Percentiles rank a stretch among this genome's conserved stretches.
Evolutionary conservation across 2,888 invertebrate species (phyloP).

Genomic region (Dioctria linearis): DNA sequence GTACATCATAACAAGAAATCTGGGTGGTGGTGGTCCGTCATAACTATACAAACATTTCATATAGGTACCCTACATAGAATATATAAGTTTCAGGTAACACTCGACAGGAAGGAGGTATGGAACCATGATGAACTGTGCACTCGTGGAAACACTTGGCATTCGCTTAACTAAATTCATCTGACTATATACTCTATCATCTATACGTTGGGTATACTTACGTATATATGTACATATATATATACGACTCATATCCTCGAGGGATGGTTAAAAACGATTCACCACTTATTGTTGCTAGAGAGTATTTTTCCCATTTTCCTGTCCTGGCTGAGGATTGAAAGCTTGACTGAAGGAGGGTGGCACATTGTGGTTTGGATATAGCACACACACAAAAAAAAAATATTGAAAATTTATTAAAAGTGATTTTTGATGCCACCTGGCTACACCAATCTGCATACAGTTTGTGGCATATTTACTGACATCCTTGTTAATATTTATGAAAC

Average conservation of each 20-base stretch:
- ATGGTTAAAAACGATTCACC: conserved; percentile 41
- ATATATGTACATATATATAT: not conserved
- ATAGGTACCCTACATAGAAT: not conserved
- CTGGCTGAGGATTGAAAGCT: conserved; percentile 14
- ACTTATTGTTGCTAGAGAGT: conserved; percentile 28
- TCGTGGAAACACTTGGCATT: conserved; percentile 48
- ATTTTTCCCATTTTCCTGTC: conserved; percentile 27
- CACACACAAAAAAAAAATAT: conserved; percentile 36
- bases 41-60: conserved; percentile 16
- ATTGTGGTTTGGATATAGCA: not conserved
- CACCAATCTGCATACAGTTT: conserved; percentile 44
- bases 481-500: conserved; percentile 56
- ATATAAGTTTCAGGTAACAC: conserved; percentile 15
- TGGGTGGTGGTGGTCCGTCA: conserved; percentile 33
- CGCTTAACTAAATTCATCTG: conserved; percentile 46
- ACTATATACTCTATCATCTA: not conserved
- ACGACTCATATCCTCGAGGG: not conserved
- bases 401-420: conserved; percentile 54
- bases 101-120: conserved; percentile 27
- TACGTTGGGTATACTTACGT: not conserved
- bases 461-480: conserved; percentile 55
- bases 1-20: conserved; percentile 31
- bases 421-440: conserved; percentile 50
- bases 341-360: conserved; percentile 12
- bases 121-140: conserved; percentile 39